These are phyloP conservation scores for Clarias batrachus DNA, from an alignment of 2,113 vertebrate species.

Conservation along the genomic window DNA sequence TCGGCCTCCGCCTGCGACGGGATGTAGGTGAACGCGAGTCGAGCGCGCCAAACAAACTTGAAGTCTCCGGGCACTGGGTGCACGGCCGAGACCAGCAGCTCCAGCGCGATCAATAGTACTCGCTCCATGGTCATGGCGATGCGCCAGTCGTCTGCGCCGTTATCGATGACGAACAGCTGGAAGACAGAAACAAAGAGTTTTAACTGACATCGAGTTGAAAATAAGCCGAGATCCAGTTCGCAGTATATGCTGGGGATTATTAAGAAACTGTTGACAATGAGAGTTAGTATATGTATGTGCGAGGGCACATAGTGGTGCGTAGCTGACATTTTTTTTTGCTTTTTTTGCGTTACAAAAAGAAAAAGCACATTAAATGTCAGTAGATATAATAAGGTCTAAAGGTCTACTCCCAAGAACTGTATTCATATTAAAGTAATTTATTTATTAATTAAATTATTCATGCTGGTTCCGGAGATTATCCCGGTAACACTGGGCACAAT, in stretches of 20 bases:
- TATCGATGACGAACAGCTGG: constrained; percentile 97
- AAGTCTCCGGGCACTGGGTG: constrained; percentile 96
- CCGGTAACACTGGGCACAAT: background rate
- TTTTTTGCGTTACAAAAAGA: background rate
- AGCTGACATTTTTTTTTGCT: background rate
- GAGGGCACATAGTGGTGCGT: background rate
- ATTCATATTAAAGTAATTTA: background rate
- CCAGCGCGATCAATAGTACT: constrained; percentile 91
- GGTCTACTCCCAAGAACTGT: background rate
- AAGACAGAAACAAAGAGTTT: constrained; percentile 40
- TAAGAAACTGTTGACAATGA: background rate
- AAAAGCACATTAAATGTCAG: background rate
- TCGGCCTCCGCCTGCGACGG: constrained; percentile 91
- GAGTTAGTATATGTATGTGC: background rate
- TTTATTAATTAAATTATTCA: constrained; percentile 19
- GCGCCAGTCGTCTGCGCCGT: constrained; percentile 96
- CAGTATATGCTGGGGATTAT: background rate
- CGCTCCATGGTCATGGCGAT: constrained; percentile 97
- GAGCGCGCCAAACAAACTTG: constrained; percentile 94
- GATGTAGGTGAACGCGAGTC: constrained; percentile 92
- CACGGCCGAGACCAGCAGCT: constrained; percentile 95
- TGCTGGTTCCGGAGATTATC: constrained; percentile 7
- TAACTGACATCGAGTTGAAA: background rate
- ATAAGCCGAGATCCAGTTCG: background rate
- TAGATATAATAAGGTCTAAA: background rate